phyloP scores from a whole-genome alignment of 2,888 invertebrate species.

The Polyploca ridens region DNA sequence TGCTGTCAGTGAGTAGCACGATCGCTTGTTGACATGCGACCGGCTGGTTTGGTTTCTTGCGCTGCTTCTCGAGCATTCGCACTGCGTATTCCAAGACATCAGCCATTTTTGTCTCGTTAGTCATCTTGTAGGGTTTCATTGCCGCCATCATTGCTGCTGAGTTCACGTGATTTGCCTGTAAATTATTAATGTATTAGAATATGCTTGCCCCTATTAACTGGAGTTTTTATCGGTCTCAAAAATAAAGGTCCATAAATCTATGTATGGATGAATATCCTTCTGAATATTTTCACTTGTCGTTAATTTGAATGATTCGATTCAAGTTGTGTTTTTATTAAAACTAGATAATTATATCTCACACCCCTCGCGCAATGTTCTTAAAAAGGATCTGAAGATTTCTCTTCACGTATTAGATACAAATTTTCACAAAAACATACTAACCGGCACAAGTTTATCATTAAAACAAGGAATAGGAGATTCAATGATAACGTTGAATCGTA shows the following conservation, averaged over 20 bases:
- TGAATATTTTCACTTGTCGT: too few species aligned
- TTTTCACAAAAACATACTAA: constrained; percentile 37
- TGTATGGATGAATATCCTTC: too few species aligned
- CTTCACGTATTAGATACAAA: too few species aligned
- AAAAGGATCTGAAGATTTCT: too few species aligned
- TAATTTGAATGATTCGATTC: too few species aligned
- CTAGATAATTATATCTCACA: too few species aligned
- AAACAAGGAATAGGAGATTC: constrained; percentile 71
- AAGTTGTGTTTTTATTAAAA: too few species aligned
- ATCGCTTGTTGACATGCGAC: constrained; percentile 76
- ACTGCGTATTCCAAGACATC: constrained; percentile 60
- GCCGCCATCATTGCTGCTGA: constrained; percentile 75
- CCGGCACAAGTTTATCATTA: constrained; percentile 70
- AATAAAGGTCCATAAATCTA: too few species aligned
- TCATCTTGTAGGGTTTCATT: constrained; percentile 48
- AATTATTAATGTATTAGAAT: constrained; percentile 1
- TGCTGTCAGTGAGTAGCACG: constrained; percentile 69
- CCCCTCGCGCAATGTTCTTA: too few species aligned
- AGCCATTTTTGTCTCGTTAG: constrained; percentile 62
- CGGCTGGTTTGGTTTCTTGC: constrained; percentile 43
- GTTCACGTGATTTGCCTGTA: constrained; percentile 76
- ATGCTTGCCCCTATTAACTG: too few species aligned
- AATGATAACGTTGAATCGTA: constrained; percentile 67
- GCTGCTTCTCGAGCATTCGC: constrained; percentile 53
- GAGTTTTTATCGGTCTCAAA: too few species aligned